phyloP scores from a whole-genome alignment of 2,888 invertebrate genomes.

The Pollenia amentaria region DNA sequence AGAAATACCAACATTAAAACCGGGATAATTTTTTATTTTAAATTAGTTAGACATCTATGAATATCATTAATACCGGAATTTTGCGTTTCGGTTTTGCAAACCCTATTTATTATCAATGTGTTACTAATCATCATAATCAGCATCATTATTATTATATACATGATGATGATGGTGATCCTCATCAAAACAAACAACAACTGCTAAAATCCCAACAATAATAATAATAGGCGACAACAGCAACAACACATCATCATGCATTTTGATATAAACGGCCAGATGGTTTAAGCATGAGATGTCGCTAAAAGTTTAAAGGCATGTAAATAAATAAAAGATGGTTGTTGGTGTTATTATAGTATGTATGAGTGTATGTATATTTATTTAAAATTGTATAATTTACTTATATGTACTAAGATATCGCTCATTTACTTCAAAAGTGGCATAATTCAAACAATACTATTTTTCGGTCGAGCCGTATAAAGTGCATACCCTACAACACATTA shows the following conservation, averaged over 20 bases:
- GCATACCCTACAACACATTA: too few relatives aligned
- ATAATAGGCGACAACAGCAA: slow-evolving; percentile 42
- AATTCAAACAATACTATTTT: too few relatives aligned
- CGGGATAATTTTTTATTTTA: too few relatives aligned
- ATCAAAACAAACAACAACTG: slow-evolving; percentile 41
- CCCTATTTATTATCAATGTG: slow-evolving; percentile 18
- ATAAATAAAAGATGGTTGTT: slow-evolving; percentile 15
- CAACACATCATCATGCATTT: slow-evolving; percentile 49
- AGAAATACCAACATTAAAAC: too few relatives aligned
- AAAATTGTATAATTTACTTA: slow-evolving; percentile 32
- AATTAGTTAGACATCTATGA: too few relatives aligned
- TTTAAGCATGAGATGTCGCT: slow-evolving; percentile 68
- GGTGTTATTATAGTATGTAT: neutral
- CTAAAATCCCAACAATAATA: slow-evolving; percentile 20
- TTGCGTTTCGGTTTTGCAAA: too few relatives aligned
- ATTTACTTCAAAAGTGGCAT: too few relatives aligned
- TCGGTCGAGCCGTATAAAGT: too few relatives aligned
- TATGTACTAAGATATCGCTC: neutral
- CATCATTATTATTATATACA: slow-evolving; percentile 38
- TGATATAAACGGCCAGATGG: slow-evolving; percentile 72
- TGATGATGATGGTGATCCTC: slow-evolving; percentile 23
- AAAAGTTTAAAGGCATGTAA: slow-evolving; percentile 65
- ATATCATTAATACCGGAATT: too few relatives aligned
- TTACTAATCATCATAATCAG: slow-evolving; percentile 33
- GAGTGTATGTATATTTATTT: slow-evolving; percentile 1